These are phyloP conservation scores for Eupithecia inturbata DNA, from an alignment of 2,888 invertebrate genomes.

Conservation along the genomic window DNA sequence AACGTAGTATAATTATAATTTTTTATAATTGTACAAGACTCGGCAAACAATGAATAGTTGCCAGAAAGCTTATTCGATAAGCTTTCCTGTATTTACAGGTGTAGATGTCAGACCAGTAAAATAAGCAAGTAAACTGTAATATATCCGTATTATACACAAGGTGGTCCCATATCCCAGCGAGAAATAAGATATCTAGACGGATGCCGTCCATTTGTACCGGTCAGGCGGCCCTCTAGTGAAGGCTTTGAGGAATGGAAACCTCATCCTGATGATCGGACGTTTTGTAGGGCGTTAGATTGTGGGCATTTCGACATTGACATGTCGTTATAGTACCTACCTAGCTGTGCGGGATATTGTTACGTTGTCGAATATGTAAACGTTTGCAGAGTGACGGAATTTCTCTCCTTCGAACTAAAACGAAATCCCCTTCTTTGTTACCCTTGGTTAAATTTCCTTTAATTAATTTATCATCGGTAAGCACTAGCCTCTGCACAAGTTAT, in stretches of 20 bases:
- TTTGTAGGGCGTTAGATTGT: slow-evolving; percentile 15
- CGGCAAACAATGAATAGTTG: background rate
- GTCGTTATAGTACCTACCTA: background rate
- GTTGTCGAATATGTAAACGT: background rate
- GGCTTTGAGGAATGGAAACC: slow-evolving; percentile 36
- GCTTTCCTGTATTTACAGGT: too few relatives aligned
- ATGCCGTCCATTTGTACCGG: slow-evolving; percentile 66
- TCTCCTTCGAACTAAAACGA: background rate
- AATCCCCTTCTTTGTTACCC: background rate
- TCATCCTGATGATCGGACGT: slow-evolving; percentile 11
- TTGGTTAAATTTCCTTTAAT: background rate
- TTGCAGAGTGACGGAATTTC: background rate
- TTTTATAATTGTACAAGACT: background rate
- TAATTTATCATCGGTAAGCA: background rate
- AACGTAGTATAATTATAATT: too few relatives aligned
- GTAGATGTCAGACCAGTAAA: background rate
- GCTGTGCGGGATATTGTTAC: background rate
- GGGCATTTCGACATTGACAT: background rate
- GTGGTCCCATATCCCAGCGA: slow-evolving; percentile 43
- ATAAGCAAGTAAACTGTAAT: background rate
- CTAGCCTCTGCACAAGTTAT: background rate
- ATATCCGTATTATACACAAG: slow-evolving; percentile 13
- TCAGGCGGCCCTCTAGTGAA: slow-evolving; percentile 49
- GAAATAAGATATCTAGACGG: slow-evolving; percentile 66
- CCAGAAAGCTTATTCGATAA: background rate